phyloP scores from a whole-genome alignment of 2,113 vertebrate genomes.

The Phrynosoma platyrhinos region DNA sequence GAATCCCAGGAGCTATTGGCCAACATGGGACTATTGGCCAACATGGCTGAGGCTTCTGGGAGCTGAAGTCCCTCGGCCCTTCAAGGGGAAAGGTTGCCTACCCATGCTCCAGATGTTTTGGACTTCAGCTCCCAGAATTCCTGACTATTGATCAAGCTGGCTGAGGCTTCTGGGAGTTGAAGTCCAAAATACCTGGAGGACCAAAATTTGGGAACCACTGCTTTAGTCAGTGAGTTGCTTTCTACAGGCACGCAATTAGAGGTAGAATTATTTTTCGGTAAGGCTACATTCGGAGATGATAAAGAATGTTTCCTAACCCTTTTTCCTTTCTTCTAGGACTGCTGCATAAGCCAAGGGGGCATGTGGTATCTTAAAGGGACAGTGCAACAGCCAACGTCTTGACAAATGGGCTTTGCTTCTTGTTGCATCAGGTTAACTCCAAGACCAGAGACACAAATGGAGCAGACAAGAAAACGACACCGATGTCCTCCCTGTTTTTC shows the following conservation, averaged over 20 bases:
- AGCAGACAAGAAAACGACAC: constrained; percentile 21
- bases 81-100: too few relatives aligned
- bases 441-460: constrained; percentile 36
- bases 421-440: background rate
- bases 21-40: too few relatives aligned
- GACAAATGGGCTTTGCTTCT: constrained; percentile 71
- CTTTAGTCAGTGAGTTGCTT: background rate
- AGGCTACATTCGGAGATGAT: background rate
- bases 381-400: constrained; percentile 83
- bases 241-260: background rate
- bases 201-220: too few relatives aligned
- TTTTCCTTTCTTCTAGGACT: constrained; percentile 83
- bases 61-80: too few relatives aligned
- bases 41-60: too few relatives aligned
- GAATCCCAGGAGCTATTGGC: too few relatives aligned
- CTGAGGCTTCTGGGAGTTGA: too few relatives aligned
- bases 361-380: constrained; percentile 99
- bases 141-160: too few relatives aligned
- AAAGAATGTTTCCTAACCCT: background rate
- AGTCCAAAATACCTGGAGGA: too few relatives aligned
- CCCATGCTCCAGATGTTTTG: too few relatives aligned
- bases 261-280: background rate
- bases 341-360: constrained; percentile 90
- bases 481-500: constrained; percentile 24
- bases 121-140: too few relatives aligned